phyloP scores from a whole-genome alignment of 2,113 vertebrate genomes.

The Oreocharis arfaki region DNA sequence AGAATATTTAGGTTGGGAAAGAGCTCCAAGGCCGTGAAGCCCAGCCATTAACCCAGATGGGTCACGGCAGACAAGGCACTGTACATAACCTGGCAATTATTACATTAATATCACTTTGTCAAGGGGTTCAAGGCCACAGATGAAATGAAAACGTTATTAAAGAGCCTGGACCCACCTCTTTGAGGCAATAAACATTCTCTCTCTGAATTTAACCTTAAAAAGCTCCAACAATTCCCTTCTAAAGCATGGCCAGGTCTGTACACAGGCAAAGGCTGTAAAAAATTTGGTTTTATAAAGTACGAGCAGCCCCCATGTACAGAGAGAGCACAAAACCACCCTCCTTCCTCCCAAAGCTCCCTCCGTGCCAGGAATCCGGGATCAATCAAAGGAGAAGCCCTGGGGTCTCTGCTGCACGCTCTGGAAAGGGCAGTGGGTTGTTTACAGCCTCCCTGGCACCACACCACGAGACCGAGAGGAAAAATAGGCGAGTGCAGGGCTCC shows the following conservation, averaged over 20 bases:
- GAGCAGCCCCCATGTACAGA: accelerated
- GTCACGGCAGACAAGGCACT: neutral
- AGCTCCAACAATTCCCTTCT: neutral
- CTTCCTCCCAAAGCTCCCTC: neutral
- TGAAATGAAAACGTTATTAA: neutral
- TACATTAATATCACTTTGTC: neutral
- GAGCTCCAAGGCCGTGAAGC: neutral
- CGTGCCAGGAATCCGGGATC: neutral
- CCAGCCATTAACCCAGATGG: neutral
- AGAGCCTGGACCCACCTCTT: neutral
- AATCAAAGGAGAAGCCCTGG: neutral
- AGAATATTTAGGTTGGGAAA: neutral
- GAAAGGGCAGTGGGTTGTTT: slow-evolving; percentile 44
- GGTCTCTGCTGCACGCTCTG: neutral
- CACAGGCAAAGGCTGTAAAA: neutral
- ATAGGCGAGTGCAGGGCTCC: neutral
- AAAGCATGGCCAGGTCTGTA: neutral
- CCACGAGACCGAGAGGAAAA: neutral
- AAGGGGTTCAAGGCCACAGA: neutral
- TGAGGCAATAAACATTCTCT: neutral
- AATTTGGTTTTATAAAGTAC: accelerated
- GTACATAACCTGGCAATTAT: neutral
- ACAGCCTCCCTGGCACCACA: slow-evolving; percentile 31
- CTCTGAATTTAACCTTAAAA: neutral
- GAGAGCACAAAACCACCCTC: accelerated